phyloP scores from a whole-genome alignment of 2,888 invertebrate species.

The Glaucopsyche alexis region DNA sequence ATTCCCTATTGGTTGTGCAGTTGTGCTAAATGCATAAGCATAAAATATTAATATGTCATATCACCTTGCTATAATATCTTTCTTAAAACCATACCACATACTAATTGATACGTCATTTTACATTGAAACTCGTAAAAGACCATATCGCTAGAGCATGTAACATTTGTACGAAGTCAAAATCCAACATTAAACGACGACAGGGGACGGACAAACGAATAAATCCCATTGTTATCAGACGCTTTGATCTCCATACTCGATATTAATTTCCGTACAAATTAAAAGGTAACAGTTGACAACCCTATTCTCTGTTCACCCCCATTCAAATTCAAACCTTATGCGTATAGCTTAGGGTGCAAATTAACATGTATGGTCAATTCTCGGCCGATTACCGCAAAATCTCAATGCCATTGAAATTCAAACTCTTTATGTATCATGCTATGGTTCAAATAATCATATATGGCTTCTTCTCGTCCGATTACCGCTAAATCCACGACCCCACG shows the following conservation, averaged over 20 bases:
- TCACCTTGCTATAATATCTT: too few species aligned
- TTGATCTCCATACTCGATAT: constrained; percentile 31
- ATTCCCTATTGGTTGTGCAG: too few species aligned
- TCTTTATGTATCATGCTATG: not conserved
- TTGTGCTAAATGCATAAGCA: too few species aligned
- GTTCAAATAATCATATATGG: not conserved
- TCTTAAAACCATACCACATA: not conserved
- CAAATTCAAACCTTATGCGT: not conserved
- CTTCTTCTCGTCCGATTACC: constrained; percentile 3
- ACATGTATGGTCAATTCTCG: not conserved
- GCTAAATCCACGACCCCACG: constrained; percentile 22
- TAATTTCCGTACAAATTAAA: constrained; percentile 33
- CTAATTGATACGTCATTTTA: not conserved
- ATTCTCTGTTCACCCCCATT: not conserved
- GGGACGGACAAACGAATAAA: constrained; percentile 7
- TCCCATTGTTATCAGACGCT: constrained; percentile 12
- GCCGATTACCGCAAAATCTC: not conserved
- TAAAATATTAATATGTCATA: too few species aligned
- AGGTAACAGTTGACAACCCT: constrained; percentile 15
- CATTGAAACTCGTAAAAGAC: not conserved
- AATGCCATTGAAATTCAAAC: not conserved
- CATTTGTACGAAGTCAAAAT: not conserved
- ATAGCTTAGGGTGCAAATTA: not conserved
- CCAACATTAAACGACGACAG: not conserved
- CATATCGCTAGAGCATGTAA: not conserved